Percentiles rank a stretch among this genome's conserved stretches.
Conservation (phyloP, 2,113 vertebrate species). For the Pteropus alecto region DNA sequence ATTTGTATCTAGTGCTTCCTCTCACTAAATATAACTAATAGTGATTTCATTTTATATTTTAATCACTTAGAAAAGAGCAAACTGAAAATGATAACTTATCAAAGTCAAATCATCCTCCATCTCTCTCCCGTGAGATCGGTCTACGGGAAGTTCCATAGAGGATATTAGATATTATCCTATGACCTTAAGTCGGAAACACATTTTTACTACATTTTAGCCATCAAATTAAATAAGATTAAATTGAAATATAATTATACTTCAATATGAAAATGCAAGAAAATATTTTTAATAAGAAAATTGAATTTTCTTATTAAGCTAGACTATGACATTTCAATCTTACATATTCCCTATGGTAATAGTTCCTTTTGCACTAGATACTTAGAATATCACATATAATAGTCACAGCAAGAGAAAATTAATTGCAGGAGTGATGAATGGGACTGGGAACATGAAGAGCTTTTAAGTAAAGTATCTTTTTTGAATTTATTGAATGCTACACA, state of each 20-base stretch:
- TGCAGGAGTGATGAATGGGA: background rate
- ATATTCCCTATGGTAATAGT: background rate
- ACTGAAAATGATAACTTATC: background rate
- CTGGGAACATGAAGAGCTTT: background rate
- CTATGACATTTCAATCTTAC: background rate
- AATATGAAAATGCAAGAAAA: background rate
- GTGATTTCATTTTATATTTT: conserved; percentile 6
- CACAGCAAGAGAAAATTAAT: conserved; percentile 19
- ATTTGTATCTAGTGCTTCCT: background rate
- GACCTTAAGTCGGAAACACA: background rate
- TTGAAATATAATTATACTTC: conserved; percentile 40
- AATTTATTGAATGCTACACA: background rate
- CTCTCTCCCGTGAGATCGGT: background rate
- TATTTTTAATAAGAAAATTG: conserved; percentile 11
- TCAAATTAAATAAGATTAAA: conserved; percentile 31
- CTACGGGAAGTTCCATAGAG: background rate
- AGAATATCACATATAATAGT: background rate
- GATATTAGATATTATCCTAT: background rate
- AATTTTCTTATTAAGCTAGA: conserved; percentile 23
- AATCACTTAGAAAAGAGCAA: background rate
- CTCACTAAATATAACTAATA: background rate
- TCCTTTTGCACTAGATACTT: background rate
- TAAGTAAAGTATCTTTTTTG: background rate
- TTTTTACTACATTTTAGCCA: background rate
- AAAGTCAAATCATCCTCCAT: background rate